phyloP scores from a whole-genome alignment of 2,888 invertebrate species.

The Drosophila demipolita region DNA sequence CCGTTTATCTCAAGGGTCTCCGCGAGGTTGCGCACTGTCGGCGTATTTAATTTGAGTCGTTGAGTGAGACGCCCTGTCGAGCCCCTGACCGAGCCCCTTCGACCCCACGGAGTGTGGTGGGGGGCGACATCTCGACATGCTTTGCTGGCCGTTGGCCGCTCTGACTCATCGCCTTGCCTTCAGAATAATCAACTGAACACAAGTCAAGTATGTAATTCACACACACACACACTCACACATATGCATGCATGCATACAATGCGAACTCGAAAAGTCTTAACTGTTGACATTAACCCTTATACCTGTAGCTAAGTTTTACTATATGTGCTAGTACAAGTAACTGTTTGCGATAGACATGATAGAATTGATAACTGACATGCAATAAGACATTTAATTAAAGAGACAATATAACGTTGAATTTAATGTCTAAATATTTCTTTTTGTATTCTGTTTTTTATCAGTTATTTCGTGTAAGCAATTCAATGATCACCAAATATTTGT shows the following conservation, averaged over 20 bases:
- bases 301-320: neutral
- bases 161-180: slow-evolving; percentile 45
- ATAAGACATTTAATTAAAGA: neutral
- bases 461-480: slow-evolving; percentile 33
- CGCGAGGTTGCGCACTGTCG: slow-evolving; percentile 47
- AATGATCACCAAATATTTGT: slow-evolving; percentile 17
- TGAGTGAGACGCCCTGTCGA: slow-evolving; percentile 40
- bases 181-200: slow-evolving; percentile 17
- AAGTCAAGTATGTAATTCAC: slow-evolving; percentile 22
- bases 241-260: neutral
- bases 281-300: slow-evolving; percentile 36
- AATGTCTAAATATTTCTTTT: slow-evolving; percentile 6
- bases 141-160: slow-evolving; percentile 42
- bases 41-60: slow-evolving; percentile 52
- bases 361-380: neutral
- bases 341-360: neutral
- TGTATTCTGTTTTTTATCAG: slow-evolving; percentile 12
- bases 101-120: slow-evolving; percentile 4
- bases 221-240: neutral
- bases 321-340: neutral
- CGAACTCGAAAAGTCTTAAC: slow-evolving; percentile 20
- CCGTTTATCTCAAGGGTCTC: slow-evolving; percentile 33
- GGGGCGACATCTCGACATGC: slow-evolving; percentile 50
- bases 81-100: slow-evolving; percentile 40
- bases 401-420: neutral